phyloP scores from a whole-genome alignment of 2,113 vertebrate species.

The Isurus oxyrinchus region DNA sequence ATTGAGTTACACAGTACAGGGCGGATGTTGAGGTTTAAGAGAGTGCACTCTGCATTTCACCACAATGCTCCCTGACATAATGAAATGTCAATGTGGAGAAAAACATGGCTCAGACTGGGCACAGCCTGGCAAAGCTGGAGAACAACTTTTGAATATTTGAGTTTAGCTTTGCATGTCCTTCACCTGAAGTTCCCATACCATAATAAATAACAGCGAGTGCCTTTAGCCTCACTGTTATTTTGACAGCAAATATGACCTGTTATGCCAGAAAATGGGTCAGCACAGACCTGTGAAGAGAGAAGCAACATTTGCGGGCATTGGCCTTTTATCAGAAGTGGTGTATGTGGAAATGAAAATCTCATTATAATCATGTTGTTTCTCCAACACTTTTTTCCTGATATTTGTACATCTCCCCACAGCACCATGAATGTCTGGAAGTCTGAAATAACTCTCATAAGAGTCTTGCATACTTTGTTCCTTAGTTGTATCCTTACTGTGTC shows the following conservation, averaged over 20 bases:
- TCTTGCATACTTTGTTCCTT: neutral
- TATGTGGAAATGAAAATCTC: neutral
- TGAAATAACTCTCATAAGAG: too few relatives aligned
- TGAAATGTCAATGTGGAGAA: neutral
- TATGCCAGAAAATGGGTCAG: neutral
- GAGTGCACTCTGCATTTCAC: neutral
- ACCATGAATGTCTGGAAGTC: neutral
- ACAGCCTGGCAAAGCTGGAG: neutral
- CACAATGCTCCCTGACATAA: neutral
- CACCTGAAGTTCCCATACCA: neutral
- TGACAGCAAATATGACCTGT: neutral
- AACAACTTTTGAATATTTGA: neutral
- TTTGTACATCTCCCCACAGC: neutral
- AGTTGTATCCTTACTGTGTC: neutral
- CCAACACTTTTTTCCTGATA: neutral
- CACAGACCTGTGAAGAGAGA: neutral
- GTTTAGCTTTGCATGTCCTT: neutral
- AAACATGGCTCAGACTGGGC: neutral
- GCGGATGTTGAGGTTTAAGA: neutral
- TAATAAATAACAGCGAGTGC: neutral
- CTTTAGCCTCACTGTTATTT: neutral
- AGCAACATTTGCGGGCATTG: neutral
- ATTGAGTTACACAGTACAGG: neutral
- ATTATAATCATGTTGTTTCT: neutral
- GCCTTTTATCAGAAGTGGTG: neutral